Percentiles rank a stretch among this genome's conserved stretches.
Conservation (phyloP, 2,797 vertebrate genomes). For the Hafferia zeledoni region DNA sequence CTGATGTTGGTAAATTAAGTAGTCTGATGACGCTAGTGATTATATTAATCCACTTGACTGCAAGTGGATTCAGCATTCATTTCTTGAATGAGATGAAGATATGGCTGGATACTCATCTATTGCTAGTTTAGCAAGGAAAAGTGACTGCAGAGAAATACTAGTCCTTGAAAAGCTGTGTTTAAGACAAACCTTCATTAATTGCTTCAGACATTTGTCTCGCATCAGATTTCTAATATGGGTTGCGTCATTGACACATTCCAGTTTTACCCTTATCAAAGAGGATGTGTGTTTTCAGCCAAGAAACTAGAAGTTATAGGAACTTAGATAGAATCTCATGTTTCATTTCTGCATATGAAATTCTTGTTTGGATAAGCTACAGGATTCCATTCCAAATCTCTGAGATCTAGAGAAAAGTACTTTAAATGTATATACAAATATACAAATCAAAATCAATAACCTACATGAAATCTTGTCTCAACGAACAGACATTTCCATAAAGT, state of each 20-base stretch:
- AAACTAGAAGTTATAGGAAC: constrained; percentile 1
- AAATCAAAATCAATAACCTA: constrained; percentile 29
- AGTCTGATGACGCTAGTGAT: constrained; percentile 21
- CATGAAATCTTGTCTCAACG: not conserved
- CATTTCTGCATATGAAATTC: constrained; percentile 21
- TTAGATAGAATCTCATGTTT: constrained; percentile 1
- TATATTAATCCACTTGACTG: constrained; percentile 36
- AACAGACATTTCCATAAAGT: not conserved
- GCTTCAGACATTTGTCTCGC: not conserved
- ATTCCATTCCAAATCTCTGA: not conserved
- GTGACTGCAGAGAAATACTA: not conserved
- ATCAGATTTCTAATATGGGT: not conserved
- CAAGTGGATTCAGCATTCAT: constrained; percentile 7
- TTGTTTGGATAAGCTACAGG: constrained; percentile 8
- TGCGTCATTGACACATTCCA: not conserved
- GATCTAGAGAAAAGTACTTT: not conserved
- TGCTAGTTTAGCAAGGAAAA: not conserved
- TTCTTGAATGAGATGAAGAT: constrained; percentile 25
- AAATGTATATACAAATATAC: constrained; percentile 24
- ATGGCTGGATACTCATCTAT: constrained; percentile 11
- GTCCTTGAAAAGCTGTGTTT: not conserved
- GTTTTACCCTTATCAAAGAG: constrained; percentile 1
- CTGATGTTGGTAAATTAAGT: not conserved
- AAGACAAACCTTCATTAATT: not conserved
- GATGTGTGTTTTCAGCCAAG: constrained; percentile 1